Conservation (phyloP, 2,888 invertebrate genomes). For the Cinara cedri region DNA sequence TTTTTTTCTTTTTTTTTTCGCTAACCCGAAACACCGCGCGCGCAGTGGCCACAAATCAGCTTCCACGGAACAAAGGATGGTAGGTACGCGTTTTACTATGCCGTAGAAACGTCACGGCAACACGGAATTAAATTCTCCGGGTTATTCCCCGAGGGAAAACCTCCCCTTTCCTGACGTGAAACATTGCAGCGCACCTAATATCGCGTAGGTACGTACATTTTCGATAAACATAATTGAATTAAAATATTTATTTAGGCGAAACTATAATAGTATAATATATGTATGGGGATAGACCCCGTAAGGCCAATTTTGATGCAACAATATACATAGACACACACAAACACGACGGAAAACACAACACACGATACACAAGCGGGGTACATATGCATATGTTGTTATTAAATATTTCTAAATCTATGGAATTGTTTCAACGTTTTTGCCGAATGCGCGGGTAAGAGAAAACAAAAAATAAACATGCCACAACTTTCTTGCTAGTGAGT, state of each 20-base stretch:
- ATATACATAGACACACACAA: background rate
- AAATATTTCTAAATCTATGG: constrained; percentile 8
- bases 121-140: background rate
- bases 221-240: background rate
- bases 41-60: constrained; percentile 15
- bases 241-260: constrained; percentile 19
- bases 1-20: too few species aligned
- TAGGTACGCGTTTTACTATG: background rate
- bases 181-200: background rate
- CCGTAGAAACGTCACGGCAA: background rate
- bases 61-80: background rate
- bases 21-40: background rate
- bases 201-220: background rate
- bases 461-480: too few species aligned
- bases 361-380: background rate
- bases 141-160: constrained; percentile 7
- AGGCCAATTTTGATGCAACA: too few species aligned
- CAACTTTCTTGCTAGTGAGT: too few species aligned
- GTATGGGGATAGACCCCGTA: too few species aligned
- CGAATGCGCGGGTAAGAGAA: background rate
- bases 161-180: background rate
- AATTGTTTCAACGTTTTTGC: background rate
- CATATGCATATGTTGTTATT: background rate
- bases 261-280: too few species aligned
- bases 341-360: background rate